Evolutionary conservation across 2,113 vertebrate genomes (phyloP), one percentile per base, ranked within the genome.

Genomic region (Percopsis transmontana): DNA sequence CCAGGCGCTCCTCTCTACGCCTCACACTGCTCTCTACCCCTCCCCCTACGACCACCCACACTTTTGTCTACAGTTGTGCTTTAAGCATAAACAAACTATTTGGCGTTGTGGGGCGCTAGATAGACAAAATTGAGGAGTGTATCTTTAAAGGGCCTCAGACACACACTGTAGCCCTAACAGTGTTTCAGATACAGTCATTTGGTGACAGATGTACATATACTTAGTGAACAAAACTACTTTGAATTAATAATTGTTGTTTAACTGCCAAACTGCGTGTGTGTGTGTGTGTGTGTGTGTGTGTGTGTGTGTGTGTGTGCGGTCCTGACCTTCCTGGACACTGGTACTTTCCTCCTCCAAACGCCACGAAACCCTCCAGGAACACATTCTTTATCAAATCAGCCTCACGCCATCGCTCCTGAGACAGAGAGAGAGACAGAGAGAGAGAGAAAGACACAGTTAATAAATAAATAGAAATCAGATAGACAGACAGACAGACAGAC

Each of bases 261-360:
- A 18, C 12, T 57, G 33, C 38, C 3, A 15, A n/a, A 12, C 8
- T 27, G 18, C n/a, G 9, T 27, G 14, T 24, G 41, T 60, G 40
- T n/a, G 41, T n/a, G 19, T 59, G 40, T 59, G 39, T 59, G 58
- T 59, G 56, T 58, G n/a, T 58, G 56, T 41, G 40, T 24, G 33
- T 40, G 16, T 23, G 44, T 54, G 38, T 45, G 16, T 51, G 27
- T 39, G 27, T 21, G 13, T 23, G 38, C 42, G 19, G 87, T 79
- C 92, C 93, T 93, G 90, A 95, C 94, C 94, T 95, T 91, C 94
- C 93, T 77, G 94, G 94, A 88, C 94, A 95, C 72, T 94, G 92
- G 87, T 91, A 92, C 83, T 90, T 92, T 70, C 94, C 93, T 58
- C 90, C 89, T 90, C 94, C 94, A 16, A 95, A 95, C 68, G 92